Evolutionary conservation across 2,113 vertebrate species (phyloP).

Genomic region (Columba livia): DNA sequence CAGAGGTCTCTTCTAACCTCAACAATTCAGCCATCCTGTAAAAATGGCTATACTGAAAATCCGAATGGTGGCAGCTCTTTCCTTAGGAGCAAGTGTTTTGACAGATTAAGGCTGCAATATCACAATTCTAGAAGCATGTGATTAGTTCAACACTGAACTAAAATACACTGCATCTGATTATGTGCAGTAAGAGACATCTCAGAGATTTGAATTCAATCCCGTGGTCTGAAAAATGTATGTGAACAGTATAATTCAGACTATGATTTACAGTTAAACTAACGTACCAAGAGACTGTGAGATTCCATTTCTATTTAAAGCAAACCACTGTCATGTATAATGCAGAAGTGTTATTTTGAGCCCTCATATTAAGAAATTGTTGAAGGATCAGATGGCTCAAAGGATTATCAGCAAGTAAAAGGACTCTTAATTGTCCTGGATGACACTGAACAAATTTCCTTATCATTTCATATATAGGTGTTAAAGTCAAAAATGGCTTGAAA

Average conservation of each 20-base stretch:
- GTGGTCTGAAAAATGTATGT: neutral
- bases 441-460: neutral
- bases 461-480: neutral
- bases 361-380: neutral
- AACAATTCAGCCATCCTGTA: neutral
- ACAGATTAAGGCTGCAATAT: neutral
- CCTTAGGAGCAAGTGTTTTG: neutral
- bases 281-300: neutral
- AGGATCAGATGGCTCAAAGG: neutral
- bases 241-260: neutral
- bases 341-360: neutral
- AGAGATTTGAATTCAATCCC: neutral
- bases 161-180: neutral
- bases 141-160: neutral
- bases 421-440: neutral
- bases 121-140: neutral
- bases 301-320: conserved; percentile 30
- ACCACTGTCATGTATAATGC: neutral
- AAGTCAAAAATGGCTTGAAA: neutral
- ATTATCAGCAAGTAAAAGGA: conserved; percentile 3
- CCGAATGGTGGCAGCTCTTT: neutral
- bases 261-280: neutral
- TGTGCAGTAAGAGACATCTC: neutral
- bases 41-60: neutral
- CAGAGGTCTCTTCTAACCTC: neutral